Conservation (phyloP, 2,888 invertebrate species). For the Allolobophora icterica region DNA sequence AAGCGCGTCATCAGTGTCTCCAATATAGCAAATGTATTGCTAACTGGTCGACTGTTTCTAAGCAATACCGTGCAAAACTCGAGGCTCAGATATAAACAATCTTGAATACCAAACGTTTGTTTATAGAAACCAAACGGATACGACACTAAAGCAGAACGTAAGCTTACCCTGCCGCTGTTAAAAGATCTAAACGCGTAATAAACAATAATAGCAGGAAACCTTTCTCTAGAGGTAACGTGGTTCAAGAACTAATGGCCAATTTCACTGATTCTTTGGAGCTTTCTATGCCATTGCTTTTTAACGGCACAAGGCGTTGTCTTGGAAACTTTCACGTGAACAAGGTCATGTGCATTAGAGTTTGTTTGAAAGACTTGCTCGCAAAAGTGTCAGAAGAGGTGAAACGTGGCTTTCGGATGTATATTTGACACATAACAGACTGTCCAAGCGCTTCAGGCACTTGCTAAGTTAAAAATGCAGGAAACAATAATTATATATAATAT, state of each 20-base stretch:
- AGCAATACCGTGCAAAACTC: neutral
- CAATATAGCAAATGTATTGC: neutral
- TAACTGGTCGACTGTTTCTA: neutral
- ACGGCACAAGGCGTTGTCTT: neutral
- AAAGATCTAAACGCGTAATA: neutral
- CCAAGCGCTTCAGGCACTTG: no score
- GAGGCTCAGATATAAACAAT: neutral
- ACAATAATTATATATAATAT: no score
- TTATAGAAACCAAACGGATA: neutral
- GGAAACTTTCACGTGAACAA: neutral
- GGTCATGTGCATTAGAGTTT: neutral
- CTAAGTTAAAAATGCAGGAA: no score
- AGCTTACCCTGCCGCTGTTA: no score
- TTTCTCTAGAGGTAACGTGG: no score
- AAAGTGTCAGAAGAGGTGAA: neutral
- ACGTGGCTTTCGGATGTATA: no score
- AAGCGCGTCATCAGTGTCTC: neutral
- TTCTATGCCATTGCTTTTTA: neutral
- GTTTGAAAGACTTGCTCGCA: neutral
- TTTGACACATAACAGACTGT: no score
- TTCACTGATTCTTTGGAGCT: neutral
- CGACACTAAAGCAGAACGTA: neutral
- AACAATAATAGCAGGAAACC: neutral
- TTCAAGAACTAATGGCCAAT: neutral
- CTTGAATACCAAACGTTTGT: neutral